Base-by-base conservation (phyloP, 2,888 invertebrate species). In the Onthophagus sagittarius region DNA sequence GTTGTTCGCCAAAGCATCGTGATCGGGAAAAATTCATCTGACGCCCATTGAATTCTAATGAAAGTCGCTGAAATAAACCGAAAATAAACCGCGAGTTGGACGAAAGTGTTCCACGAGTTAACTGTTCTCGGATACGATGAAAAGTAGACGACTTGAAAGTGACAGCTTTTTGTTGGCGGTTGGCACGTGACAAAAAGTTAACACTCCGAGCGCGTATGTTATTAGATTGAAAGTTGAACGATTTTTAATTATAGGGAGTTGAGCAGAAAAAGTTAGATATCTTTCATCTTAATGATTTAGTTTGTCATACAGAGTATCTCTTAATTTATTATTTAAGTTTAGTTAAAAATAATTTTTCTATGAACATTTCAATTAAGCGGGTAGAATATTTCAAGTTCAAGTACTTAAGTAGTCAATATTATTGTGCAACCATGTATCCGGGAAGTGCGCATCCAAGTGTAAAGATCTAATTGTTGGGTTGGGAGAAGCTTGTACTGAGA, bases 361-460 rank as follows among this genome's bases (percentile, higher is more conserved):
- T 33, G 39, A 53, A 53, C 6, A 53, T 53, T 11, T 53, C 39
- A 53, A 53, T 53, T 23, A 23, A 23, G 23, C 3, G 23, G 1
- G 3, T 23, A 23, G 3, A 23, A 23, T 23, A 23, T 23, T 23
- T 23, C 23, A 23, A 23, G 23, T 23, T 23, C 23, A 23, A 23
- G 23, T 23, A 23, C 23, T 53, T 53, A 53, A 53, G 39, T 77
- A 76, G 77, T 77, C 78, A 78, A 79, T 79, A 78, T 80, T 81
- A 80, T 81, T 80, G 79, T 79, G 79, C 78, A 32, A 78, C 71
- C 7, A 53, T 74, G 80, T 78, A 82, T 82, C 82, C 82, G 82
- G 82, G 81, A 82, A 82, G 79, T 81, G 77, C 75, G 78, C 81
- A 80, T 80, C 82, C 81, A 80, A 79, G 78, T 82, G 82, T 81